Conservation (phyloP, 2,797 vertebrate species). For the Vultur gryphus region DNA sequence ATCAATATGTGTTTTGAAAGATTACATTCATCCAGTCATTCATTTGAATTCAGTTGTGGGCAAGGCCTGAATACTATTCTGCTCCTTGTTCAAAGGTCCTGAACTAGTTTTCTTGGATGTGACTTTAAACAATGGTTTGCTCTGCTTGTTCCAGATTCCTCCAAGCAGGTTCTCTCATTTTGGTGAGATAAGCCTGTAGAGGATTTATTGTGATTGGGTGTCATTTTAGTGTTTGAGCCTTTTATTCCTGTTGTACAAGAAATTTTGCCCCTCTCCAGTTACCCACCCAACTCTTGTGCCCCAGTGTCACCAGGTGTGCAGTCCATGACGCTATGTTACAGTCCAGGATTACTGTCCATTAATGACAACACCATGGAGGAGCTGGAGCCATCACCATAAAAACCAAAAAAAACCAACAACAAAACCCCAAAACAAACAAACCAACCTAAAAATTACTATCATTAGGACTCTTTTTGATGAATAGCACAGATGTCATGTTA, state of each 20-base stretch:
- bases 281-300: not conserved
- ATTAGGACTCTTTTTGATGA: not conserved
- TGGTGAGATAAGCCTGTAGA: not conserved
- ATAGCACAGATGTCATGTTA: not conserved
- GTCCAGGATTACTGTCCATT: not conserved
- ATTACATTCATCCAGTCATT: not conserved
- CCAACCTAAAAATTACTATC: not conserved
- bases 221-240: not conserved
- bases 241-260: not conserved
- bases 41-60: not conserved
- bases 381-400: not conserved
- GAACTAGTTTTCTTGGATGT: not conserved
- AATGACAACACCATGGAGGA: rapidly evolving
- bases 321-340: not conserved
- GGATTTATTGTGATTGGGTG: not conserved
- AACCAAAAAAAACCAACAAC: too few relatives aligned
- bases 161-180: not conserved
- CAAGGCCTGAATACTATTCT: not conserved
- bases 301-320: not conserved
- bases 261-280: not conserved
- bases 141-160: not conserved
- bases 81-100: not conserved
- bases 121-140: not conserved
- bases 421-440: not conserved
- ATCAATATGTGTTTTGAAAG: not conserved